phyloP scores from a whole-genome alignment of 1,140 invertebrate genomes.

The Leptopilina clavipes region DNA sequence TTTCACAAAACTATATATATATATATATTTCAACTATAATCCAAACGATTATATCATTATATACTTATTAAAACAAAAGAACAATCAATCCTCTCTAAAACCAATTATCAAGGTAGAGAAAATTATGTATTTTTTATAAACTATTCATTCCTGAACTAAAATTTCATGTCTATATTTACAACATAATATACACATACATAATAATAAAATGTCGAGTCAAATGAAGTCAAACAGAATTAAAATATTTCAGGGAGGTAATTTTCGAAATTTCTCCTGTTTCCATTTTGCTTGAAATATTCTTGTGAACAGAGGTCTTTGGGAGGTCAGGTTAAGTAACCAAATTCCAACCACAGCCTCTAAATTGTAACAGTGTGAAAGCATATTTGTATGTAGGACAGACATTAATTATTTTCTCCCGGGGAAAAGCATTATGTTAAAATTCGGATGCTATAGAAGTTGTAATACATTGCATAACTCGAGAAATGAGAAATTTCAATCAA shows the following conservation, averaged over 20 bases:
- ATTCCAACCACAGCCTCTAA: constrained; percentile 22
- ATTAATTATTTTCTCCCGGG: constrained; percentile 56
- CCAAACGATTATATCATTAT: too few species aligned
- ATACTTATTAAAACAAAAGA: too few species aligned
- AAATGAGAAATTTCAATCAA: constrained; percentile 57
- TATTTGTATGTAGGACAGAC: constrained; percentile 46
- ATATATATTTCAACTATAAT: too few species aligned
- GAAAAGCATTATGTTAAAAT: constrained; percentile 49
- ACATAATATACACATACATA: too few species aligned
- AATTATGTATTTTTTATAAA: too few species aligned
- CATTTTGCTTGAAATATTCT: background rate
- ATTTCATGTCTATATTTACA: too few species aligned
- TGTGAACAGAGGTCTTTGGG: constrained; percentile 28
- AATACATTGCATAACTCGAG: constrained; percentile 43
- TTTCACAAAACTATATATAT: background rate
- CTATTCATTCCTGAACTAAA: too few species aligned
- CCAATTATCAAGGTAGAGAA: too few species aligned
- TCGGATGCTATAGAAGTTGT: constrained; percentile 44
- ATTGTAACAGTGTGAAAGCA: constrained; percentile 44
- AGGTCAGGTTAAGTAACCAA: background rate
- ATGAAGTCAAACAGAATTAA: background rate
- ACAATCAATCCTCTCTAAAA: too few species aligned
- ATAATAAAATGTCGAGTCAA: too few species aligned
- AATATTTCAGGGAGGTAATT: background rate
- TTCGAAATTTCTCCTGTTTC: background rate